Base-by-base conservation (phyloP, 2,888 invertebrate genomes). In the Clunio marinus region DNA sequence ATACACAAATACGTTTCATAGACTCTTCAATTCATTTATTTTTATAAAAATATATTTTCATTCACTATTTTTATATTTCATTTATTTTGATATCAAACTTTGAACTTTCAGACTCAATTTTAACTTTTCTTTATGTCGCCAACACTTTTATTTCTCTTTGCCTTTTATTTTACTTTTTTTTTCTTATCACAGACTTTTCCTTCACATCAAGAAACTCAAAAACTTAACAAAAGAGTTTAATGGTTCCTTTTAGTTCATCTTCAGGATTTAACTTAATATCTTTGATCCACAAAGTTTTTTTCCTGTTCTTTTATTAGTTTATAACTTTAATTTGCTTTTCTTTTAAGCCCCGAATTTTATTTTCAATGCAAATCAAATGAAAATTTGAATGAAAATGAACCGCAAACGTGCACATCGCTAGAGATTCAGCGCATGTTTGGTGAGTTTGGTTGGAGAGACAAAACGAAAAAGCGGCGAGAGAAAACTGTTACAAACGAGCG, bases 341-440 rank as follows among this genome's bases (percentile, higher is more conserved):
- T 57, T 27, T 57, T 57, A n/a, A n/a, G 57, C 2, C 57, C 57
- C 27, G 27, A 57, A 20, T 57, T 35, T 10, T 51, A 28, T 13
- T 20, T 55, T 66, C 66, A 66, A 66, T 66, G 66, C 55, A 66
- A 66, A 66, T 66, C 66, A 66, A 66, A 66, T 46, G 46, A 66
- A 65, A 66, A 66, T 66, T 66, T 66, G 66, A 66, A 66, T 66
- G 66, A 66, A 66, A 66, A 66, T 66, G 66, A 66, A 66, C 66
- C 66, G 55, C 62, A 62, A 66, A 66, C 66, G 66, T 66, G 66
- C 55, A 66, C 66, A 66, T 66, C 66, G 66, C 32, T 66, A 22
- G 66, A 66, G 51, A 28, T 32, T 51, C 66, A 45, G 55, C 66
- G 66, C 66, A 55, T 66, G 66, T 66, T 55, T 66, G 66, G 51